A percentile compares a stretch with the other conserved stretches of the same genome.
phyloP scores from a whole-genome alignment of 2,797 vertebrate species.

The Tapera naevia region DNA sequence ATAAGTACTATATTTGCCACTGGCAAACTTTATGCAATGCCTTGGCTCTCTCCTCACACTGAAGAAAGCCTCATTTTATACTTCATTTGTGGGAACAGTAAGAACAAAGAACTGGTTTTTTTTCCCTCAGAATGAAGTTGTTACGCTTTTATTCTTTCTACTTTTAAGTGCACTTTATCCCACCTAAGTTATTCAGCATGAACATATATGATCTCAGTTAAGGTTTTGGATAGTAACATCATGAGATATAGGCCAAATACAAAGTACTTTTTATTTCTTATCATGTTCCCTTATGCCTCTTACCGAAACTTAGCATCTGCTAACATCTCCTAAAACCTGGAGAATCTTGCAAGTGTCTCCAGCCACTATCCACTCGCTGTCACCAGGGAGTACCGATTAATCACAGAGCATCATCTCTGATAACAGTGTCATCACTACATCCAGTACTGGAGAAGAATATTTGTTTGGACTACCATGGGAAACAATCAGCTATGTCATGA shows the following conservation, averaged over 20 bases:
- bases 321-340: not conserved
- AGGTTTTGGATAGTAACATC: not conserved
- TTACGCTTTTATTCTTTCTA: not conserved
- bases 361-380: not conserved
- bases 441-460: not conserved
- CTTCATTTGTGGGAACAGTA: not conserved
- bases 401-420: fast-evolving
- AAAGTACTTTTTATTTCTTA: not conserved
- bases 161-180: not conserved
- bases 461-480: not conserved
- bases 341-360: not conserved
- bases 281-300: not conserved
- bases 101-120: not conserved
- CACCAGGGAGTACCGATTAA: not conserved
- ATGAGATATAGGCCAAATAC: not conserved
- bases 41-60: not conserved
- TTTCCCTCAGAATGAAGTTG: not conserved
- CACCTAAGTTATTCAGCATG: not conserved
- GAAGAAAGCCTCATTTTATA: not conserved
- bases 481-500: not conserved
- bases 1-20: fast-evolving
- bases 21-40: not conserved
- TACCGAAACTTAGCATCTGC: not conserved
- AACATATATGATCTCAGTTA: not conserved
- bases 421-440: not conserved